Percentiles rank a stretch among this genome's conserved stretches.
phyloP scores from a whole-genome alignment of 2,797 vertebrate genomes.

The Lophotriccus pileatus region DNA sequence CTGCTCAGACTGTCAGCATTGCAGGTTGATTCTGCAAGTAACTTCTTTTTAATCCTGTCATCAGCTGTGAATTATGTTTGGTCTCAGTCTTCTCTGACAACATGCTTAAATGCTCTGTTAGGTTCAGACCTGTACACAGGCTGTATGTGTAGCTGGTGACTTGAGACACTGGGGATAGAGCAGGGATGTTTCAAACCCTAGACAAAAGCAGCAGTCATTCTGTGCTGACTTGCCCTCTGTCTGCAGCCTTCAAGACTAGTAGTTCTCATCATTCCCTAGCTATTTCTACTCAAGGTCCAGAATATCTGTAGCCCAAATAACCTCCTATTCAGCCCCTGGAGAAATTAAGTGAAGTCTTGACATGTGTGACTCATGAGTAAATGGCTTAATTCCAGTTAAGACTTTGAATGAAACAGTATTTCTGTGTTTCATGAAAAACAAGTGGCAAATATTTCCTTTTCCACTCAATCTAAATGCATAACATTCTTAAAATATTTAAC shows the following conservation, averaged over 20 bases:
- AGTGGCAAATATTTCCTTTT: neutral
- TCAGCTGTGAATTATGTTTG: conserved; percentile 1
- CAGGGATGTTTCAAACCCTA: neutral
- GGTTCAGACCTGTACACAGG: neutral
- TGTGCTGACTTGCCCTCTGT: neutral
- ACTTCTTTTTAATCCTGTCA: conserved; percentile 13
- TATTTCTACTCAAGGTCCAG: neutral
- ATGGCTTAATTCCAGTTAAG: neutral
- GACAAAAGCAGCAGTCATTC: neutral
- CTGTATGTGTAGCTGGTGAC: rapidly evolving
- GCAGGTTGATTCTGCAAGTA: neutral
- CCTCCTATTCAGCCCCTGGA: neutral
- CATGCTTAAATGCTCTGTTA: neutral
- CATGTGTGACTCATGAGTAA: neutral
- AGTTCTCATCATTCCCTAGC: neutral
- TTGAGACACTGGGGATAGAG: neutral
- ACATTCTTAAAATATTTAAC: neutral
- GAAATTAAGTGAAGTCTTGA: neutral
- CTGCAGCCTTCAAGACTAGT: neutral
- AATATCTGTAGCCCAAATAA: neutral
- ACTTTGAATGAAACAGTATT: neutral
- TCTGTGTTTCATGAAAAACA: neutral
- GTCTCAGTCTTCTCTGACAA: neutral
- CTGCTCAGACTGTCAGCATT: neutral
- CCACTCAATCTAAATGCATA: neutral